phyloP scores from a whole-genome alignment of 2,113 vertebrate genomes.

The Syngnathus floridae region DNA sequence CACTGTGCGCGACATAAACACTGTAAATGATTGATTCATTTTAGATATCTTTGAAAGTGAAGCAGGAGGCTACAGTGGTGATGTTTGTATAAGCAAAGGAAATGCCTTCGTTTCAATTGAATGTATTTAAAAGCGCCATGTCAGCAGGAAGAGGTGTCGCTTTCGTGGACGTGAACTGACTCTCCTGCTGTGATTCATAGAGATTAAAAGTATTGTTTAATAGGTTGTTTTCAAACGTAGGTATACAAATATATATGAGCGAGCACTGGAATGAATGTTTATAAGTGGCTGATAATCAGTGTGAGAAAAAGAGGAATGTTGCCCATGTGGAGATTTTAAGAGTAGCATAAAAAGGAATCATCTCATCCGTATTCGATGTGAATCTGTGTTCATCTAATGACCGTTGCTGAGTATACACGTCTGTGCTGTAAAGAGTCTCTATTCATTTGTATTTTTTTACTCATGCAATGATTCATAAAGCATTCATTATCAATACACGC shows the following conservation, averaged over 20 bases:
- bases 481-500: conserved; percentile 51
- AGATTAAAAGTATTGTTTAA: conserved; percentile 34
- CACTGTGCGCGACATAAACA: conserved; percentile 45
- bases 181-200: conserved; percentile 38
- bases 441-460: conserved; percentile 63
- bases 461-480: conserved; percentile 53
- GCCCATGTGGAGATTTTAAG: conserved; percentile 22
- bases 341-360: conserved; percentile 26
- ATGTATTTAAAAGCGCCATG: conserved; percentile 43
- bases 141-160: background rate
- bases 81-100: conserved; percentile 30
- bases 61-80: conserved; percentile 36
- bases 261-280: conserved; percentile 30
- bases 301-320: conserved; percentile 44
- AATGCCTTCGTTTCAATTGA: conserved; percentile 57
- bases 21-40: conserved; percentile 35
- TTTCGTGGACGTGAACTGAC: background rate
- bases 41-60: conserved; percentile 6
- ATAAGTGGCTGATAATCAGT: conserved; percentile 21
- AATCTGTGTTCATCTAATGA: conserved; percentile 52
- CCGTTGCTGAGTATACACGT: conserved; percentile 45
- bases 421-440: conserved; percentile 54
- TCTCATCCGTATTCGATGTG: conserved; percentile 45
- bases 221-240: conserved; percentile 19
- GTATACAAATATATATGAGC: conserved; percentile 17